A percentile compares a stretch with the other conserved stretches of the same genome.
Conservation (phyloP, 2,113 vertebrate species). For the Odocoileus virginianus region DNA sequence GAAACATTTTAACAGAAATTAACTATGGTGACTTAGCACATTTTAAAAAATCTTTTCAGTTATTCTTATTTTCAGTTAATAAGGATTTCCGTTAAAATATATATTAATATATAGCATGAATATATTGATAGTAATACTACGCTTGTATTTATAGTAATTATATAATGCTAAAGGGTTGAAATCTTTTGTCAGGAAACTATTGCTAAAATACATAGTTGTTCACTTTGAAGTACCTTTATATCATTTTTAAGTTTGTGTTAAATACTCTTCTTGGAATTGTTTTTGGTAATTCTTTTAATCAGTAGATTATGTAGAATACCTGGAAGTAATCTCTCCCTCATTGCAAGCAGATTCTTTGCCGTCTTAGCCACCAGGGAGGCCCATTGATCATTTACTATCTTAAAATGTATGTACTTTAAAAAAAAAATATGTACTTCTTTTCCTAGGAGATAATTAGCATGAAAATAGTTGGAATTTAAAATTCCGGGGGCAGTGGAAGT, state of each 20-base stretch:
- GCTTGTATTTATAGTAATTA: not conserved
- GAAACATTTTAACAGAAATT: conserved; percentile 61
- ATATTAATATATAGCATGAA: not conserved
- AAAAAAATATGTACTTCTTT: not conserved
- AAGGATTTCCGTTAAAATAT: conserved; percentile 52
- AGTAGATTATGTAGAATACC: not conserved
- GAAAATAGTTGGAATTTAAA: conserved; percentile 26
- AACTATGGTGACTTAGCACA: not conserved
- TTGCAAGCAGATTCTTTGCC: not conserved
- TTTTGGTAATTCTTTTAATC: not conserved
- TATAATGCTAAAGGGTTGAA: conserved; percentile 34
- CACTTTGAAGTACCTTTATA: conserved; percentile 13
- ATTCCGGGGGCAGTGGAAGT: not conserved
- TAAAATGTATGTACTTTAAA: not conserved
- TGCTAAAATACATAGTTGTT: not conserved
- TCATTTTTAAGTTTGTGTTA: not conserved
- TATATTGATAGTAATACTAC: not conserved
- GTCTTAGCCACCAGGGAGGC: not conserved
- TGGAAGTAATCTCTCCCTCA: not conserved
- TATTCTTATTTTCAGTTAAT: conserved; percentile 54
- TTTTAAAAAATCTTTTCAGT: conserved; percentile 44
- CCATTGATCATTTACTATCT: not conserved
- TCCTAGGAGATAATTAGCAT: not conserved
- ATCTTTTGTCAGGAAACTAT: not conserved
- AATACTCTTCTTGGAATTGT: not conserved